phyloP scores from a whole-genome alignment of 2,113 vertebrate species.

The Pomatorhinus ruficollis region DNA sequence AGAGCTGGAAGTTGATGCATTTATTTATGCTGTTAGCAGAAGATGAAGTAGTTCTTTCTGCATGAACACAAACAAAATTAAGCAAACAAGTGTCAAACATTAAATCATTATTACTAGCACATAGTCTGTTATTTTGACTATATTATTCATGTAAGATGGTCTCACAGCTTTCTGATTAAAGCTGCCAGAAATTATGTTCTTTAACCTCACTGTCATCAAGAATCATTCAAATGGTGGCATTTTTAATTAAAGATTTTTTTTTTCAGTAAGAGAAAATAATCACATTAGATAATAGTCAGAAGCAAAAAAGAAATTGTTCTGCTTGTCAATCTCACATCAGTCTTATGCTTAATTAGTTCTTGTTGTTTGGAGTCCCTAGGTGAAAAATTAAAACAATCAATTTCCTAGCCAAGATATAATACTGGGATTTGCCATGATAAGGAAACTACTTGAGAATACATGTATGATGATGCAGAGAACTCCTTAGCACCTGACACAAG shows the following conservation, averaged over 20 bases:
- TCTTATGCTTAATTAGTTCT: slow-evolving; percentile 33
- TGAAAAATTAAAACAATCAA: slow-evolving; percentile 8
- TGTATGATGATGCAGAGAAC: neutral
- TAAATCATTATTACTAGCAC: neutral
- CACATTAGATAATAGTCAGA: neutral
- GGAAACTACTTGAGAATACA: neutral
- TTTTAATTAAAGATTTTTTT: slow-evolving; percentile 33
- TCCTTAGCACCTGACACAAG: neutral
- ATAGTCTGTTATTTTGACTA: neutral
- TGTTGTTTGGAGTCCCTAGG: neutral
- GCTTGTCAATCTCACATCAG: neutral
- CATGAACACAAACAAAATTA: neutral
- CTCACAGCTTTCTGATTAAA: neutral
- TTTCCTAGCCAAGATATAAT: neutral
- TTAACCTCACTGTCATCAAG: neutral
- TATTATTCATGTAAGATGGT: neutral
- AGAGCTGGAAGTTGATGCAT: neutral
- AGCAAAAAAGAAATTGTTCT: neutral
- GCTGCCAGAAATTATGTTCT: neutral
- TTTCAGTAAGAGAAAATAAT: neutral
- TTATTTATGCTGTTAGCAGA: neutral
- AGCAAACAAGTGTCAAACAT: neutral
- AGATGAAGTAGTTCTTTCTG: neutral
- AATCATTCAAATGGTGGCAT: neutral
- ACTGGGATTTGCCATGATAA: neutral